These are phyloP conservation scores for Pterois miles DNA, from an alignment of 2,797 vertebrate genomes.

Conservation along the genomic window DNA sequence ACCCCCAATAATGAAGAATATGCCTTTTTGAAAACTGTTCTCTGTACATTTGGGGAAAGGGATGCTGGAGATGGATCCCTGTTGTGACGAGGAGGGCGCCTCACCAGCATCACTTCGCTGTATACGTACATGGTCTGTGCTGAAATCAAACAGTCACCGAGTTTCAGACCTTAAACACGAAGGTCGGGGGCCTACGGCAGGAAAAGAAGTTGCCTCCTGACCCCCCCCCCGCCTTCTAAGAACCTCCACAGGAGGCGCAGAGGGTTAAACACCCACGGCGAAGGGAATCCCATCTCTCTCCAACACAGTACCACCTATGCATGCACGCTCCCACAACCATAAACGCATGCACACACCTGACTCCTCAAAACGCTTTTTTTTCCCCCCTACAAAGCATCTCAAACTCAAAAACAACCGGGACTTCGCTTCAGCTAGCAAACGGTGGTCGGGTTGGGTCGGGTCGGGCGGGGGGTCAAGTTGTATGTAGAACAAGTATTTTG, in stretches of 20 bases:
- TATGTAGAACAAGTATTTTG: neutral
- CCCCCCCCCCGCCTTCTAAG: conserved; percentile 64
- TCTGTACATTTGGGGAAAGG: conserved; percentile 76
- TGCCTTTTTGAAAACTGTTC: conserved; percentile 69
- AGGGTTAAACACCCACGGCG: conserved; percentile 76
- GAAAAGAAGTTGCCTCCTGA: conserved; percentile 40
- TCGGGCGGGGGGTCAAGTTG: neutral
- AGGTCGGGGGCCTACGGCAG: conserved; percentile 25
- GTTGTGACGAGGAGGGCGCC: conserved; percentile 42
- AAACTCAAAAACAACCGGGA: neutral
- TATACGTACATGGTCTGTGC: conserved; percentile 44
- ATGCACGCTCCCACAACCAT: conserved; percentile 53
- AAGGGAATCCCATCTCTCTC: conserved; percentile 71
- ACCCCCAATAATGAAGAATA: conserved; percentile 79
- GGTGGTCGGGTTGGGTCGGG: neutral
- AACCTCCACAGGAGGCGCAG: conserved; percentile 88
- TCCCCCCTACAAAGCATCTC: neutral
- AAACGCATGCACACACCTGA: conserved; percentile 33
- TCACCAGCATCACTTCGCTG: conserved; percentile 34
- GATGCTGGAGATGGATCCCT: conserved; percentile 45
- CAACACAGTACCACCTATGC: conserved; percentile 50
- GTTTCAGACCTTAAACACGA: conserved; percentile 38
- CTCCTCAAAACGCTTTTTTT: conserved; percentile 45
- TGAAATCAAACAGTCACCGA: conserved; percentile 42
- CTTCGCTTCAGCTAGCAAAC: conserved; percentile 21